Evolutionary conservation across 2,797 vertebrate genomes (phyloP).

Genomic region (Neoniphon sammara): DNA sequence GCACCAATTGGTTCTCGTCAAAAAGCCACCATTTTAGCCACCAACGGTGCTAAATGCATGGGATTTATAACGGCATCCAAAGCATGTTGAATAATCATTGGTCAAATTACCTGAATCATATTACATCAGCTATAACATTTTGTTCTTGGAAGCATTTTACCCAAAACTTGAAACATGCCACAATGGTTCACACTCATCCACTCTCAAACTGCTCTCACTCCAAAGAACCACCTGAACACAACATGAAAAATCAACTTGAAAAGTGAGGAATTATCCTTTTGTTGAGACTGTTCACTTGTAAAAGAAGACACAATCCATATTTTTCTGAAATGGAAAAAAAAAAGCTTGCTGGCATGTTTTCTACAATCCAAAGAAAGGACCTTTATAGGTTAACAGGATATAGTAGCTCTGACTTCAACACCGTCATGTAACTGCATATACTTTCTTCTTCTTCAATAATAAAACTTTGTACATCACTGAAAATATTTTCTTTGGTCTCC

Average conservation of each 20-base stretch:
- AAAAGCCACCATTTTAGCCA: neutral
- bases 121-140: constrained; percentile 30
- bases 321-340: constrained; percentile 54
- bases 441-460: constrained; percentile 65
- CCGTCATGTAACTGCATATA: constrained; percentile 65
- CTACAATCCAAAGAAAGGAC: constrained; percentile 49
- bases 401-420: constrained; percentile 47
- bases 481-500: constrained; percentile 1
- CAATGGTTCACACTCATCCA: neutral
- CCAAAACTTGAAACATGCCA: too few relatives aligned
- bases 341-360: constrained; percentile 70
- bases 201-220: neutral
- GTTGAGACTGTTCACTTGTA: constrained; percentile 31
- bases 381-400: constrained; percentile 52
- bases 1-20: neutral
- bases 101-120: constrained; percentile 34
- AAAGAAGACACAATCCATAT: constrained; percentile 26
- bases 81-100: constrained; percentile 51
- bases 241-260: neutral
- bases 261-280: constrained; percentile 11
- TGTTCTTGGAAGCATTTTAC: constrained; percentile 7
- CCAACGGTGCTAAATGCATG: constrained; percentile 39
- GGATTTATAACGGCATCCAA: constrained; percentile 29
- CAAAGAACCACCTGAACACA: neutral
- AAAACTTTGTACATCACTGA: constrained; percentile 77